Evolutionary conservation across 2,113 vertebrate species (phyloP).

Genomic region (Pimephales promelas): DNA sequence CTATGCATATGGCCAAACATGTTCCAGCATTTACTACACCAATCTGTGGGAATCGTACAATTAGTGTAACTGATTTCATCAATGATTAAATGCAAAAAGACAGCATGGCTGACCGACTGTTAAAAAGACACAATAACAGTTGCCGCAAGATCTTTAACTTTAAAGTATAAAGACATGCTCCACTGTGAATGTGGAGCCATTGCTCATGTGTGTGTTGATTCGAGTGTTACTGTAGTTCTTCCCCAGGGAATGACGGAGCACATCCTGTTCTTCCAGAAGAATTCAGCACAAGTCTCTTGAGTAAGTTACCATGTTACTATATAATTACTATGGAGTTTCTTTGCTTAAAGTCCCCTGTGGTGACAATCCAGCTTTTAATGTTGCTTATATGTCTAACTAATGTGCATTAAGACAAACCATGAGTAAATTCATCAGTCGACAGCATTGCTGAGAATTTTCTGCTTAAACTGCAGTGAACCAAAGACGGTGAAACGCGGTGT

Average conservation of each 20-base stretch:
- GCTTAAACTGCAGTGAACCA: too few species aligned
- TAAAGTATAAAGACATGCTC: background rate
- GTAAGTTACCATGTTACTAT: background rate
- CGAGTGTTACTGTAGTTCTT: slow-evolving; percentile 2
- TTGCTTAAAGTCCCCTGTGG: background rate
- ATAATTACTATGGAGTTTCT: background rate
- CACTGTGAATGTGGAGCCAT: too few species aligned
- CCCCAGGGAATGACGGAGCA: background rate
- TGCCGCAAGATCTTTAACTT: background rate
- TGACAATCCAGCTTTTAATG: too few species aligned
- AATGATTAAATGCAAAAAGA: background rate
- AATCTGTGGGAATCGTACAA: background rate
- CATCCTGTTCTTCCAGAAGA: slow-evolving; percentile 26
- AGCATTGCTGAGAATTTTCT: too few species aligned
- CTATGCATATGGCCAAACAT: slow-evolving; percentile 5
- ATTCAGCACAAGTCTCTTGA: background rate
- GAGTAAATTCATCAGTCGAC: too few species aligned
- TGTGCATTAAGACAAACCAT: too few species aligned
- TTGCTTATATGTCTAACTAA: too few species aligned
- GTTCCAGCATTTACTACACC: slow-evolving; percentile 10
- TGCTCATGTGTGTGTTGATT: background rate
- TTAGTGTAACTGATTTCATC: background rate
- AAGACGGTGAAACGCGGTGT: too few species aligned
- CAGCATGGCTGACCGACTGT: background rate
- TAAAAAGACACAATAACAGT: background rate